Base-by-base conservation (phyloP, 92 coral and sea anemone genomes). In the Palythoa grandiflora region DNA sequence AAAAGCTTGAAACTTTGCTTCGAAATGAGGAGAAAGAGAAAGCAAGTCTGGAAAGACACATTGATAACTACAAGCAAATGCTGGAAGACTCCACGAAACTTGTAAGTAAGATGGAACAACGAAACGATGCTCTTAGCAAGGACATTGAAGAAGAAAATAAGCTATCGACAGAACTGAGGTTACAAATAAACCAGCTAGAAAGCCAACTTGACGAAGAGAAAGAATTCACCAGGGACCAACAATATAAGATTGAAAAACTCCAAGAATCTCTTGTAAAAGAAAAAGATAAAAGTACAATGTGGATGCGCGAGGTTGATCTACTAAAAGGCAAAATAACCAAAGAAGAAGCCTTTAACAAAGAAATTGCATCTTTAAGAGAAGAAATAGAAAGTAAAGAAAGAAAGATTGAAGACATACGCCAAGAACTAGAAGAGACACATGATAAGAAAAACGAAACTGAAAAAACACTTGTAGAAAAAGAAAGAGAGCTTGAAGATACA, bases 141-240 rank as follows among this genome's bases (percentile, higher is more conserved):
- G 94, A 91, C 36, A 80, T 94, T 36, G 50, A 92, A 13, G 93
- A 80, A 73, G 96, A 94, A 78, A 94, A 85, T 51, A 84, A 88
- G 54, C 80, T 93, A 57, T 92, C 96, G 19, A 68, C 90, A 65
- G 96, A 92, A 51, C 63, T 92, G 54, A 92, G 93, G 59, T 91
- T 87, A 68, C 94, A 94, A 79, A 87, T 97, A 35, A 92, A 94
- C 28, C 91, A 86, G 39, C 87, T 93, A 10, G 94, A 95, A 73
- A 83, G 86, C 36, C 87, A 91, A 66, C 90, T 95, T 68, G 88
- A 89, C 36, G 78, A 88, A 20, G 96, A 95, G 68, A 90, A 88
- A 78, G 89, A 80, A 55, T 83, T 74, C 66, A 91, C 88, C 71
- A 78, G 91, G 72, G 88, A 86, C 51, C 79, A 89, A 19, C 65